A percentile compares a stretch with the other conserved stretches of the same genome.
phyloP scores from a whole-genome alignment of 2,797 vertebrate genomes.

The Thripadectes ignobilis region DNA sequence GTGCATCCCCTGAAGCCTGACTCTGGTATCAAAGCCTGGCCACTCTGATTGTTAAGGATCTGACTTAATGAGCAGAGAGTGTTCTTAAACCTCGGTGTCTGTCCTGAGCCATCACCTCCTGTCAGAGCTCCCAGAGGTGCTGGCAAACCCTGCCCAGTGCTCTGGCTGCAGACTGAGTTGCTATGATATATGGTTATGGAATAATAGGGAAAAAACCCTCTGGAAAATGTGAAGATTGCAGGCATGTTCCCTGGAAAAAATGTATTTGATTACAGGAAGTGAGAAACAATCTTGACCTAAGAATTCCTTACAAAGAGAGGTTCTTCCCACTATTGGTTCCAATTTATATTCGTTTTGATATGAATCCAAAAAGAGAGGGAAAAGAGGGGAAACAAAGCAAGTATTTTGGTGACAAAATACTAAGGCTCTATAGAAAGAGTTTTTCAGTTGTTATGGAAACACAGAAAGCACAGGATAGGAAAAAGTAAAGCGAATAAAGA shows the following conservation, averaged over 20 bases:
- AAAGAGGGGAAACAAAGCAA: not conserved
- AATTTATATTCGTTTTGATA: not conserved
- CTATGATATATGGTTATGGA: conserved; percentile 8
- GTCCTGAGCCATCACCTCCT: not conserved
- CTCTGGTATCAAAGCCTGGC: not conserved
- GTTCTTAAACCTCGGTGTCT: not conserved
- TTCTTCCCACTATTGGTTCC: not conserved
- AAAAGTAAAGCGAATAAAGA: conserved; percentile 42
- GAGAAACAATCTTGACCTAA: not conserved
- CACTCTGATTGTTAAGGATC: not conserved
- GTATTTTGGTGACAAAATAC: not conserved
- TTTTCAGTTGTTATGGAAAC: conserved; percentile 71
- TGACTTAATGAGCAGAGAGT: not conserved
- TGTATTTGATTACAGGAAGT: not conserved
- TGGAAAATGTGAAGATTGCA: conserved; percentile 37
- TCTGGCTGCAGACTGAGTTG: not conserved
- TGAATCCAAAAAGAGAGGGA: not conserved
- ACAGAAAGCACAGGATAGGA: conserved; percentile 21
- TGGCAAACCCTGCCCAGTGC: not conserved
- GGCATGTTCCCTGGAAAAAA: not conserved
- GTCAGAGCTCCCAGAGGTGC: not conserved
- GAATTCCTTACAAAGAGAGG: not conserved
- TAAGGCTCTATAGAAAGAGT: conserved; percentile 20
- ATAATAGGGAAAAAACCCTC: not conserved
- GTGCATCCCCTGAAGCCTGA: not conserved